Evolutionary conservation across 2,113 vertebrate species (phyloP).

Genomic region (Plecturocebus donacophilus): DNA sequence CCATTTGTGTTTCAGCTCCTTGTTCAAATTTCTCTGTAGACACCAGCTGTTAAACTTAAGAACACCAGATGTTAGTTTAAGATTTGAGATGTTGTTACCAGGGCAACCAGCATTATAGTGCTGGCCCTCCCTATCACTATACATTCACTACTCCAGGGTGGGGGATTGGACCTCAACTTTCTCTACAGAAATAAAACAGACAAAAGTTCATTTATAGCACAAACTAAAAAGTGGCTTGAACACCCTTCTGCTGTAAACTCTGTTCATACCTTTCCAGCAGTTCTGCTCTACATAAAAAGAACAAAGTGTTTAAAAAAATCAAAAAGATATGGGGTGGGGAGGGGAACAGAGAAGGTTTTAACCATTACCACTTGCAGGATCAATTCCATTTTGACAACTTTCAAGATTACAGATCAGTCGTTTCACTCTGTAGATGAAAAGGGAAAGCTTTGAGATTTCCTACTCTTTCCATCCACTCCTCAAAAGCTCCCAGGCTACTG

Average conservation of each 20-base stretch:
- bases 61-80: slow-evolving; percentile 68
- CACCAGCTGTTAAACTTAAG: slow-evolving; percentile 73
- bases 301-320: background rate
- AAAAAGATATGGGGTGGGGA: background rate
- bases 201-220: background rate
- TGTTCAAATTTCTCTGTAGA: slow-evolving; percentile 59
- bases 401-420: background rate
- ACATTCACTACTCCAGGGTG: background rate
- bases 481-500: background rate
- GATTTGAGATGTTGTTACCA: slow-evolving; percentile 66
- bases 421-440: background rate
- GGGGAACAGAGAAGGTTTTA: background rate
- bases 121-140: background rate
- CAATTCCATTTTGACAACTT: slow-evolving; percentile 12
- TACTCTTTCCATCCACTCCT: background rate
- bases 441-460: background rate
- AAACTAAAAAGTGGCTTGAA: background rate
- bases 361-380: background rate
- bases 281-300: background rate
- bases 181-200: slow-evolving; percentile 46
- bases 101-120: background rate
- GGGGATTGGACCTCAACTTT: background rate
- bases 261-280: background rate
- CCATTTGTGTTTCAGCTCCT: slow-evolving; percentile 72
- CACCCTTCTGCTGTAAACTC: background rate